Evolutionary conservation across 2,888 invertebrate species (phyloP).

Genomic region (Atethmia centrago): DNA sequence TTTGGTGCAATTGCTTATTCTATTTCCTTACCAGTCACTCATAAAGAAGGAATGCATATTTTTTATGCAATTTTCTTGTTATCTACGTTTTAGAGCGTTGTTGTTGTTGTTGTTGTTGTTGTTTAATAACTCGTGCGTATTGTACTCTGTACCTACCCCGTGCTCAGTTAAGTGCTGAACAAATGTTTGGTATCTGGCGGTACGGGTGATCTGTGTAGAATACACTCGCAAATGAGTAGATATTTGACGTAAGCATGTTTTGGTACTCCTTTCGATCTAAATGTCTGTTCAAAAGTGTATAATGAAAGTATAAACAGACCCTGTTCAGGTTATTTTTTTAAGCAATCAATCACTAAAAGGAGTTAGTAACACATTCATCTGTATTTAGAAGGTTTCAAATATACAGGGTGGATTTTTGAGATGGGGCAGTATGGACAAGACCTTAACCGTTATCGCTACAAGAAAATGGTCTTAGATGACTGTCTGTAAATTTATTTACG

Average conservation of each 20-base stretch:
- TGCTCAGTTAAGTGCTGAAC: constrained; percentile 67
- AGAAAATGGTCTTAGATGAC: too few species aligned
- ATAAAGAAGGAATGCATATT: constrained; percentile 16
- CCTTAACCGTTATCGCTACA: too few species aligned
- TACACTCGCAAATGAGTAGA: constrained; percentile 39
- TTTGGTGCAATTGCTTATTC: not conserved
- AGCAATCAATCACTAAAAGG: not conserved
- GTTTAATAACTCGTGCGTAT: constrained; percentile 55
- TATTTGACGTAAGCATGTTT: constrained; percentile 27
- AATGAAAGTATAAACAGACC: not conserved
- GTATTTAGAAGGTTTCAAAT: not conserved
- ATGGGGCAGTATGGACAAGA: too few species aligned
- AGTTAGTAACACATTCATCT: not conserved
- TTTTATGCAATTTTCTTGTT: constrained; percentile 32
- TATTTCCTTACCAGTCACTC: constrained; percentile 13
- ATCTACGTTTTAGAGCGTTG: constrained; percentile 29
- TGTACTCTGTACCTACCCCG: constrained; percentile 4
- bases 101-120: constrained; percentile 30
- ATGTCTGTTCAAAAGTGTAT: not conserved
- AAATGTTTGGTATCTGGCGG: constrained; percentile 69
- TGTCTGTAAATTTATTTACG: too few species aligned
- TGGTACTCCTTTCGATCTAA: not conserved
- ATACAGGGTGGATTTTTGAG: too few species aligned
- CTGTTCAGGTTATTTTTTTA: not conserved
- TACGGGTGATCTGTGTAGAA: constrained; percentile 52